Percentiles rank a stretch among this genome's conserved stretches.
Evolutionary conservation across 2,113 vertebrate species (phyloP).

Genomic region (Hystrix brachyura): DNA sequence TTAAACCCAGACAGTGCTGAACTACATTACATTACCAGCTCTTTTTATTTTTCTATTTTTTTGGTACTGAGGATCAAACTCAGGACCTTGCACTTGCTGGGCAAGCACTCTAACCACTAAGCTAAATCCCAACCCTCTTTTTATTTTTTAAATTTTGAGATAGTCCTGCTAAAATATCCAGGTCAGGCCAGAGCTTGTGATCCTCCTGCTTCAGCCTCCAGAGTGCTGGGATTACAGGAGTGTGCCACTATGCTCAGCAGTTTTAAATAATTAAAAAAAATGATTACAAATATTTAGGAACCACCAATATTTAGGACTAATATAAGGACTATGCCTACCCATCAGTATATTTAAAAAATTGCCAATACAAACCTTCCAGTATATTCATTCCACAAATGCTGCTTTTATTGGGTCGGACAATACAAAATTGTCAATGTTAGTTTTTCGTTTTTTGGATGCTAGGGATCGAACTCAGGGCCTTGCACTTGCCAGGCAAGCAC

Average conservation of each 20-base stretch:
- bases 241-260: not conserved
- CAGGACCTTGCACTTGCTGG: too few species aligned
- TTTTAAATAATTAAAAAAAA: not conserved
- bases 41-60: too few species aligned
- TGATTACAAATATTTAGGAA: slow-evolving; percentile 45
- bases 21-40: too few species aligned
- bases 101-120: not conserved
- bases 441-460: too few species aligned
- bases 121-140: not conserved
- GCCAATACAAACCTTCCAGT: not conserved
- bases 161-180: not conserved
- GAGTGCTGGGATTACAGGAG: not conserved
- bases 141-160: not conserved
- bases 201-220: not conserved
- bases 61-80: too few species aligned
- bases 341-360: not conserved
- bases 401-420: not conserved
- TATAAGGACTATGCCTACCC: not conserved
- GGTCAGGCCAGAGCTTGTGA: not conserved
- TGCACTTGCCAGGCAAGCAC: too few species aligned
- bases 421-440: not conserved
- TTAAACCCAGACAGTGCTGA: too few species aligned
- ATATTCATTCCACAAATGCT: not conserved
- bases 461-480: too few species aligned
- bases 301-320: not conserved